phyloP scores from a whole-genome alignment of 2,113 vertebrate species.

The Pterocles burchelli region DNA sequence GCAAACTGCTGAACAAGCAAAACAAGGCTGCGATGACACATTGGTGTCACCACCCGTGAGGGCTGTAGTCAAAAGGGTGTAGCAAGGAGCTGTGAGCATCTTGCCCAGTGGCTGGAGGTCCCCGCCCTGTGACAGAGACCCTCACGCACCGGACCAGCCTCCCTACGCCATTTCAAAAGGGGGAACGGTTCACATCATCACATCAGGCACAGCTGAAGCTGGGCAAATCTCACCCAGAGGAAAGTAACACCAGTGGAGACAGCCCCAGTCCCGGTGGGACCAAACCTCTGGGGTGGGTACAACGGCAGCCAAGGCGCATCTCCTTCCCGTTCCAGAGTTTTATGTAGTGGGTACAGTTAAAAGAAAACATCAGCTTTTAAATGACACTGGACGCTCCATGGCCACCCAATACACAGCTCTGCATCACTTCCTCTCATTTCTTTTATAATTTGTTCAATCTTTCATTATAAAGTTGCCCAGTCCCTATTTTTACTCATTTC shows the following conservation, averaged over 20 bases:
- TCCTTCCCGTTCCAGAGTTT: not conserved
- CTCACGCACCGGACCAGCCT: fast-evolving
- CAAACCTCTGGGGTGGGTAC: not conserved
- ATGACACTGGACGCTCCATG: not conserved
- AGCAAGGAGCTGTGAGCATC: fast-evolving
- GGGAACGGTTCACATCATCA: not conserved
- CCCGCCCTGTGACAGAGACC: not conserved
- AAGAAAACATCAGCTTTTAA: not conserved
- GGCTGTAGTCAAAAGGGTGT: not conserved
- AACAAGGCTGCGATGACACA: fast-evolving
- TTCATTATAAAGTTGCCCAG: not conserved
- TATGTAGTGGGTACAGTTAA: not conserved
- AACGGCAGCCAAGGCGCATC: not conserved
- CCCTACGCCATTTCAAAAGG: not conserved
- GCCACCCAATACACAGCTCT: not conserved
- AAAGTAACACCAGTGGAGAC: not conserved
- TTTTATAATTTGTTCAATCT: not conserved
- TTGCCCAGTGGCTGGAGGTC: not conserved
- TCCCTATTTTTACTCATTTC: not conserved
- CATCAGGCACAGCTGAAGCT: not conserved
- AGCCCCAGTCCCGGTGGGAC: fast-evolving
- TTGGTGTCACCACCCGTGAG: fast-evolving
- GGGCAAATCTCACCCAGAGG: not conserved
- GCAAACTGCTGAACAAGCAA: not conserved
- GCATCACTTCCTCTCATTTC: not conserved